Percentiles rank a stretch among this genome's conserved stretches.
phyloP scores from a whole-genome alignment of 2,113 vertebrate species.

The Elgaria multicarinata region DNA sequence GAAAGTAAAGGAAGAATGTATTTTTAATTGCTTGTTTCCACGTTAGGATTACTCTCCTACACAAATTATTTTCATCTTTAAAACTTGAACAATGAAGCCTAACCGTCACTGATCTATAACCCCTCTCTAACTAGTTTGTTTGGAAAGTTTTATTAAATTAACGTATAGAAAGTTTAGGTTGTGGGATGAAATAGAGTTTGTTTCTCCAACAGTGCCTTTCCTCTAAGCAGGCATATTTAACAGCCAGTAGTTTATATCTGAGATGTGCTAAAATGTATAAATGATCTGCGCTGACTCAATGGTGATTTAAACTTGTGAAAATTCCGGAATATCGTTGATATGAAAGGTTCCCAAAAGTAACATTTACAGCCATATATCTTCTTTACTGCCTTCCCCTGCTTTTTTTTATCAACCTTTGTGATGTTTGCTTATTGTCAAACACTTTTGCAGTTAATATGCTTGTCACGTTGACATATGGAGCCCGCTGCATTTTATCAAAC shows the following conservation, averaged over 20 bases:
- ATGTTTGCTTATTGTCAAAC: constrained; percentile 20
- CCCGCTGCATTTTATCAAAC: not conserved
- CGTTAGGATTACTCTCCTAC: not conserved
- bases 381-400: not conserved
- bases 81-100: not conserved
- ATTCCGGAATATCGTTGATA: not conserved
- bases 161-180: not conserved
- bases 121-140: not conserved
- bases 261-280: not conserved
- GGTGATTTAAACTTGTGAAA: not conserved
- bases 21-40: constrained; percentile 52
- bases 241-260: not conserved
- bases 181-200: not conserved
- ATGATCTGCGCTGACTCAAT: constrained; percentile 14
- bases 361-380: not conserved
- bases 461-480: not conserved
- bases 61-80: not conserved
- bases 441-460: constrained; percentile 9
- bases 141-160: not conserved
- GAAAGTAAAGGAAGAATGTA: constrained; percentile 37
- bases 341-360: not conserved
- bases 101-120: not conserved
- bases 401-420: constrained; percentile 22
- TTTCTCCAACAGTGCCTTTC: not conserved
- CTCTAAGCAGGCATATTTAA: not conserved